phyloP scores from a whole-genome alignment of 2,888 invertebrate species.

The Pollenia amentaria region DNA sequence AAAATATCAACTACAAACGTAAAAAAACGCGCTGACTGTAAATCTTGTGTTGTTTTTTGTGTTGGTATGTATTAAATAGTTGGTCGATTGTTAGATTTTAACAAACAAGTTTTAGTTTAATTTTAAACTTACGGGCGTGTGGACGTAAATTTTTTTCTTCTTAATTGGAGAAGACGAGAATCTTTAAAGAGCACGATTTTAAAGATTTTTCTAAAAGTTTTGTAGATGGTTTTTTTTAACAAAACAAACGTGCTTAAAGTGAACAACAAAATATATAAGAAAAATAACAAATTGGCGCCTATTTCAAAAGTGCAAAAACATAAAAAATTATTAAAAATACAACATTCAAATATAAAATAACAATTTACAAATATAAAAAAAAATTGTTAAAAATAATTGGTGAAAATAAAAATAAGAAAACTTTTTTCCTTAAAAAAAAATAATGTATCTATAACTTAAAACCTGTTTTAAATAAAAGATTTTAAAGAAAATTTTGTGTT shows the following conservation, averaged over 20 bases:
- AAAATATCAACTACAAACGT: conserved; percentile 1
- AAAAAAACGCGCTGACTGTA: conserved; percentile 34
- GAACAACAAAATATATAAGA: neutral
- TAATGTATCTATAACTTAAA: conserved; percentile 20
- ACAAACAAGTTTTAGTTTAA: conserved; percentile 81
- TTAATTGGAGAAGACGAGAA: neutral
- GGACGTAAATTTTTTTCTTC: conserved; percentile 76
- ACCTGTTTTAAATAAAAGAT: conserved; percentile 26
- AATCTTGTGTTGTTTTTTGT: conserved; percentile 55
- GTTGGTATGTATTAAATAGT: conserved; percentile 30
- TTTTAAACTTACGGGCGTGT: conserved; percentile 78
- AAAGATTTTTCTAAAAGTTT: conserved; percentile 41
- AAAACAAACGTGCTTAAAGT: conserved; percentile 52
- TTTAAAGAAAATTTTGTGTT: neutral
- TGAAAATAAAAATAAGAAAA: neutral
- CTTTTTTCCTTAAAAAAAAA: neutral
- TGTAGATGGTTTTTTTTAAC: neutral
- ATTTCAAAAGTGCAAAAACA: neutral
- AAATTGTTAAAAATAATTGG: neutral
- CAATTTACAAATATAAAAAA: neutral
- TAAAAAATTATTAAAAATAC: neutral
- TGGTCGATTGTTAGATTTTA: conserved; percentile 63
- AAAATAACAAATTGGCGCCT: conserved; percentile 47
- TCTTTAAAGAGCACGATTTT: conserved; percentile 13
- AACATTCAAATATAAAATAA: neutral